A percentile compares a stretch with the other conserved stretches of the same genome.
Evolutionary conservation across 2,113 vertebrate species (phyloP).

Genomic region (Serilophus lunatus): DNA sequence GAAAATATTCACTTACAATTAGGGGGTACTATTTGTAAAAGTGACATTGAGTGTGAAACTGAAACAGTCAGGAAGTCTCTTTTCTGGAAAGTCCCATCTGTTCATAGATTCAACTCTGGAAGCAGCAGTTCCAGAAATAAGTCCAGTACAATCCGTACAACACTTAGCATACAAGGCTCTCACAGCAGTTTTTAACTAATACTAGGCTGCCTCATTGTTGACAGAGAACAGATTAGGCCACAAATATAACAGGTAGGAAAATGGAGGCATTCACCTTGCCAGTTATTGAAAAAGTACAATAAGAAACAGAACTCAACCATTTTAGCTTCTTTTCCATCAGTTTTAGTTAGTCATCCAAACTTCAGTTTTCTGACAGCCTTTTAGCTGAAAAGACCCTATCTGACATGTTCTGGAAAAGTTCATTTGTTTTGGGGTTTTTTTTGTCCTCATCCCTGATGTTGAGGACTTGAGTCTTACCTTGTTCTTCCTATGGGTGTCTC

Average conservation of each 20-base stretch:
- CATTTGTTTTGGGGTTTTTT: not conserved
- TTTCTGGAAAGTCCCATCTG: not conserved
- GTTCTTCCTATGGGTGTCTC: not conserved
- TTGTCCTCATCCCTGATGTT: not conserved
- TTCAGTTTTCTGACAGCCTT: conserved; percentile 10
- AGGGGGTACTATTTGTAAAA: not conserved
- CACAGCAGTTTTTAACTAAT: not conserved
- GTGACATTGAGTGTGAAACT: not conserved
- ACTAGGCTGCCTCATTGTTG: not conserved
- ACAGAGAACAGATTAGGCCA: not conserved
- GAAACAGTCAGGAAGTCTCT: not conserved
- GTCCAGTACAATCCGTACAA: not conserved
- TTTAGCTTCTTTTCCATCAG: not conserved
- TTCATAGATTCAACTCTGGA: not conserved
- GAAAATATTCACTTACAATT: not conserved
- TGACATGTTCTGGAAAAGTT: not conserved
- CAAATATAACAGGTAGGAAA: not conserved
- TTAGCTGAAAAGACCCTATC: not conserved
- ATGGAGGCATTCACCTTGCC: not conserved
- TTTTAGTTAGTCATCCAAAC: not conserved
- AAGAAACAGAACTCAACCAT: not conserved
- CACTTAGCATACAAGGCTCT: not conserved
- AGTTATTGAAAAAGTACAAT: not conserved
- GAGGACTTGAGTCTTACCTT: not conserved
- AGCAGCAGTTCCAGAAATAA: not conserved